Base-by-base conservation (phyloP, 2,888 invertebrate genomes). In the Callyntrura guangdongensis region DNA sequence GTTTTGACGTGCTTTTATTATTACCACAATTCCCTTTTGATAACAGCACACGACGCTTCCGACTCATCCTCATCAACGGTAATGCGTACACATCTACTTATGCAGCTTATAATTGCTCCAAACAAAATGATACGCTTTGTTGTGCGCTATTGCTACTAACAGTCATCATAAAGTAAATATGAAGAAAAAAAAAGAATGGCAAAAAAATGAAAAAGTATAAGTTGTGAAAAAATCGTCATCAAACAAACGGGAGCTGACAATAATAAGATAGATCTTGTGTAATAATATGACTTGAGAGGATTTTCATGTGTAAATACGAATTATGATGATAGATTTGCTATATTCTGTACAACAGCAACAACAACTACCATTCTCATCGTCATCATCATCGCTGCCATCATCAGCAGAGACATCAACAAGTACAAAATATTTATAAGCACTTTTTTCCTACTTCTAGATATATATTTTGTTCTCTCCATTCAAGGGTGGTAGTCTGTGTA, bases 231-330 rank as follows among this genome's bases (percentile, higher is more conserved):
- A 86, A 79, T 61, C 61, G 64, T 64, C 86, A 81, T 72, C 85
- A 90, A 90, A 85, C 86, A 86, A 85, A 85, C 90, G 82, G 90
- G 81, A 90, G 90, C 90, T 90, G 90, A 90, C 90, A 90, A 90
- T 90, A 90, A 90, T 90, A 90, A 90, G 90, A 90, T 90, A 81
- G 86, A 86, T 90, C 86, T 89, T 89, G 89, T 89, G 90, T 90
- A 90, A 90, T 90, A 90, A 90, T 90, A 90, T 86, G 90, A 85
- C 90, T 90, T 90, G 90, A 90, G 90, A 85, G 90, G 90, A 90
- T 90, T 90, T 90, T 90, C 90, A 86, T 90, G 90, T 90, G 90
- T 90, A 90, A 90, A 90, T 90, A 90, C 86, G 86, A 90, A 90
- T 90, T 90, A 90, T 90, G 90, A 90, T 86, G 90, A 90, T 90